Evolutionary conservation across 2,888 invertebrate species (phyloP), one percentile per base, ranked within the genome.

Genomic region (Lottia scabra): DNA sequence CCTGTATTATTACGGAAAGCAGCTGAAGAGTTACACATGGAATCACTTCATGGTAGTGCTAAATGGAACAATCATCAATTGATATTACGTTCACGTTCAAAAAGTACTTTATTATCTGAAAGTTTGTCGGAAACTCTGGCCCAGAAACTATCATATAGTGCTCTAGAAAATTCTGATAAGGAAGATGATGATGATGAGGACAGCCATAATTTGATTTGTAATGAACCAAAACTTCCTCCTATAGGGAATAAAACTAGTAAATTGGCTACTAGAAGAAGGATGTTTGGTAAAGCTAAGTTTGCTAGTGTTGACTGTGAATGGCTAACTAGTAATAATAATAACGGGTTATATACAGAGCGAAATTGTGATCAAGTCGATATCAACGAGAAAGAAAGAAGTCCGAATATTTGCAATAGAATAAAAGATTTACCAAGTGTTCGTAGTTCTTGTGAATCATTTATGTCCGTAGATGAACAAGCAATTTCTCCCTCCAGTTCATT

Each of bases 1-100:
- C 88, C 88, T 6, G 76, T 84, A 13, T 72, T 85, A 68, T 71
- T 84, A 38, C 80, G 86, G 45, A 83, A 83, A 65, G 85, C 85
- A 64, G 86, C 86, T 16, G 86, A 85, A 63, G 78, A 80, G 69
- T 74, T 84, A 46, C 86, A 86, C 71, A 83, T 82, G 72, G 84
- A 84, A 72, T 85, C 85, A 6, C 81, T 86, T 19, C 84, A 84
- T 65, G 86, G 86, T 23, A 82, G 82, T 66, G 77, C 80, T 8
- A 75, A 75, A 23, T 75, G 77, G 73, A 73, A 75, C 63, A 75
- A 74, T 19, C 73, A 70, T 27, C 63, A 65, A 65, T 19, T 65
- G 30, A 65, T 46, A 26, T 19, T 45, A 46, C 44, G 65, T 13
- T 27, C 65, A 15, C 66, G 72, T 23, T 75, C 74, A 16, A 75